Evolutionary conservation across 2,113 vertebrate species (phyloP), one percentile per base, ranked within the genome.

Genomic region (Anthoscopus minutus): DNA sequence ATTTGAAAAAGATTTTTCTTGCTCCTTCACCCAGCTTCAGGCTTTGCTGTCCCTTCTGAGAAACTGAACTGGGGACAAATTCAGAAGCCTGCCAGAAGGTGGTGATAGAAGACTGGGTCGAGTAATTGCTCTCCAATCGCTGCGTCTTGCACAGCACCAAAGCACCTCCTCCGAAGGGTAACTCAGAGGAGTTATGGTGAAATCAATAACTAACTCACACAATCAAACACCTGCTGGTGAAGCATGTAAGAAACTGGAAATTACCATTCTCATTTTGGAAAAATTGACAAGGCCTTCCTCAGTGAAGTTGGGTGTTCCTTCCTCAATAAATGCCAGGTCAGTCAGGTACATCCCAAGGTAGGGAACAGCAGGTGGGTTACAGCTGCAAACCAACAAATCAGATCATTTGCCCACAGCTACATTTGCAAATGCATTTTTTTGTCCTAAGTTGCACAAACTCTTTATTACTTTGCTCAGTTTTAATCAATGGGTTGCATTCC

Each of bases 251-350:
- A 30, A 95, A 92, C 33, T 28, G 31, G 45, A 71, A 96, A 98
- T 91, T 98, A 99, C 99, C 99, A 99, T 99, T 97, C 99, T 98
- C 99, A 99, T 99, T 98, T 99, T 99, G 97, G 99, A 99, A 96
- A 99, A 99, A 97, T 99, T 99, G 88, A 99, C 99, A 51, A 99
- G 98, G 84, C 99, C 99, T 95, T 99, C 99, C 92, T 99, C 99
- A 8, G 99, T 99, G 73, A 99, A 99, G 95, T 99, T 99, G 53
- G 99, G 99, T 31, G 99, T 99, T 92, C 99, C 99, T 96, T 99
- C 99, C 95, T 99, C 99, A 38, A 99, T 99, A 92, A 99, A 99
- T 9, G 99, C 99, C 96, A 99, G 96, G 94, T 99, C 99, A 7
- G 99, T 99, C 90, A 99, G 97, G 96, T 99, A 99, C 99, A 99